Conservation (phyloP, 1,140 invertebrate genomes). For the Apocrypta bakeri region DNA sequence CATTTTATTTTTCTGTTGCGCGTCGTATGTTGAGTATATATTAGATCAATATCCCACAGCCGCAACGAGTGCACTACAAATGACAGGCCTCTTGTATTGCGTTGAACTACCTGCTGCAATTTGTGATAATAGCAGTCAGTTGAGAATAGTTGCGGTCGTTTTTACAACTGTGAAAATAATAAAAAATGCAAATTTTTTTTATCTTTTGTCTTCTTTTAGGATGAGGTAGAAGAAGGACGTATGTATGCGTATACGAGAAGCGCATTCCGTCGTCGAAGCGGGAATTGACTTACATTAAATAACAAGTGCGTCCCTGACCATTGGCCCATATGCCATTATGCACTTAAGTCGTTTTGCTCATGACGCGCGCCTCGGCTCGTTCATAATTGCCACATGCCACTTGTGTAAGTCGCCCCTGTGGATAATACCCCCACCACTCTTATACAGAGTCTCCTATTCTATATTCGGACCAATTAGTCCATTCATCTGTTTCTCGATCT, state of each 20-base stretch:
- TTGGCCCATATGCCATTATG: constrained; percentile 54
- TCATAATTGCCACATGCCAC: constrained; percentile 46
- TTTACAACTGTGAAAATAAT: neutral
- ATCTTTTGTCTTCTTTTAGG: neutral
- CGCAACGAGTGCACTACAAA: constrained; percentile 12
- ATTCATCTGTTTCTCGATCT: constrained; percentile 14
- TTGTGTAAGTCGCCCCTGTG: constrained; percentile 51
- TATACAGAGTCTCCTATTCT: neutral
- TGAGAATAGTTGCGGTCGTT: neutral
- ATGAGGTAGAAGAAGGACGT: neutral
- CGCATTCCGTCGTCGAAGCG: constrained; percentile 1
- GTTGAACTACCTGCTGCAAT: neutral
- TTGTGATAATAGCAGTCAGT: neutral
- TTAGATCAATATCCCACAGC: constrained; percentile 7
- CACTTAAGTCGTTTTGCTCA: constrained; percentile 47
- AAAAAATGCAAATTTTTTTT: neutral
- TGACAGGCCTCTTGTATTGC: constrained; percentile 11
- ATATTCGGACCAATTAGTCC: constrained; percentile 36
- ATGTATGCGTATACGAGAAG: neutral
- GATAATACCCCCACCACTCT: neutral
- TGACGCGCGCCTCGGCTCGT: constrained; percentile 29
- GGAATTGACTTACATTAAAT: constrained; percentile 56
- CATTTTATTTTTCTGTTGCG: constrained; percentile 7
- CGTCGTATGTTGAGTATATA: neutral
- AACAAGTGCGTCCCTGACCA: constrained; percentile 56